phyloP scores from a whole-genome alignment of 2,113 vertebrate genomes.

The Gasterosteus aculeatus region DNA sequence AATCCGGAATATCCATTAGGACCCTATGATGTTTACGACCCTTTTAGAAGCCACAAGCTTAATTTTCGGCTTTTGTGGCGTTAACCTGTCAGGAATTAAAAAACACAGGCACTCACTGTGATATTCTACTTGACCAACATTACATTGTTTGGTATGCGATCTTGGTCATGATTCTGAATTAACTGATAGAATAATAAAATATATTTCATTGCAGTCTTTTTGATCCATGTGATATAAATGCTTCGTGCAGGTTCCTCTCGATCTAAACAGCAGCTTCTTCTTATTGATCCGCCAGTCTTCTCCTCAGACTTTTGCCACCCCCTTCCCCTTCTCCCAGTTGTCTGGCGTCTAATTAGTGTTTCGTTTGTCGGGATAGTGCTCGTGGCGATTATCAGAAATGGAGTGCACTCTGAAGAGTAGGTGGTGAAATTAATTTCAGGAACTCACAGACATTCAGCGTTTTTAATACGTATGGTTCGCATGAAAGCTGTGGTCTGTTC shows the following conservation, averaged over 20 bases:
- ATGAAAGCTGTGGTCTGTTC: conserved; percentile 5
- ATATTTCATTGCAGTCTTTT: background rate
- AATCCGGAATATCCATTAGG: background rate
- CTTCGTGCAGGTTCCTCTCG: too few relatives aligned
- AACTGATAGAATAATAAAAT: background rate
- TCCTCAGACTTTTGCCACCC: conserved; percentile 9
- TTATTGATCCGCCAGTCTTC: conserved; percentile 20
- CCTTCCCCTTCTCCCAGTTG: background rate
- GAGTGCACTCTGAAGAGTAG: conserved; percentile 33
- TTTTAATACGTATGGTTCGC: background rate
- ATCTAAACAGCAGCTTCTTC: too few relatives aligned
- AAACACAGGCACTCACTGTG: background rate
- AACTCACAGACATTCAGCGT: conserved; percentile 13
- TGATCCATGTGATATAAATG: too few relatives aligned
- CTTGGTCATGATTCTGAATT: background rate
- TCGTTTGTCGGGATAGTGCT: conserved; percentile 54
- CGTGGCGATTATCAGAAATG: conserved; percentile 36
- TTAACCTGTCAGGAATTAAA: background rate
- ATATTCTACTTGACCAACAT: background rate
- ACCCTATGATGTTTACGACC: background rate
- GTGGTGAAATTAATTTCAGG: conserved; percentile 53
- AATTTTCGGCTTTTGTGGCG: background rate
- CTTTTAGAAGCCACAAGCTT: background rate
- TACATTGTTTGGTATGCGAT: background rate
- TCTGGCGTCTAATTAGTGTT: conserved; percentile 26